Evolutionary conservation across 2,113 vertebrate genomes (phyloP).

Genomic region (Tichodroma muraria): DNA sequence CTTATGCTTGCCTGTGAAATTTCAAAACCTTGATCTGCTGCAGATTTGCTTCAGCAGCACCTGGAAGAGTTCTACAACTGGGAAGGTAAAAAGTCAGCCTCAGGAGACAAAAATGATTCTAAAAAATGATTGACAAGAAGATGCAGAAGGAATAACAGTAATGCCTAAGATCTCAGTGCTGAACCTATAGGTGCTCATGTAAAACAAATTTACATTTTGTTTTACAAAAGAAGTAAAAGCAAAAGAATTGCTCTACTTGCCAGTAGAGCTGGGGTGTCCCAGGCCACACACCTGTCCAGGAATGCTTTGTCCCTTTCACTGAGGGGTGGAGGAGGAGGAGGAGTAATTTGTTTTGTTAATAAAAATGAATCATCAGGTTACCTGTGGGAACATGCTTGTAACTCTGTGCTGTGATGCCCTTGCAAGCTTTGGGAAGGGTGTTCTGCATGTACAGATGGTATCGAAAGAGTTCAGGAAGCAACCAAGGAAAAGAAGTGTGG

Average conservation of each 20-base stretch:
- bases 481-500: background rate
- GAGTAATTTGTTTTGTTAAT: background rate
- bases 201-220: too few species aligned
- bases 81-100: background rate
- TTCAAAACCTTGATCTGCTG: background rate
- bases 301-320: background rate
- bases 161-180: background rate
- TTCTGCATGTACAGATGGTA: background rate
- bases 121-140: background rate
- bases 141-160: background rate
- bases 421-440: background rate
- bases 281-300: background rate
- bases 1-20: fast-evolving
- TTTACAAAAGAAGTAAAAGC: too few species aligned
- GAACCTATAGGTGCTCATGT: background rate
- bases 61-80: background rate
- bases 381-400: background rate
- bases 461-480: background rate
- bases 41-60: background rate
- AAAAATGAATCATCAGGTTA: background rate
- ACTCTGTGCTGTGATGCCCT: background rate
- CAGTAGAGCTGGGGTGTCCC: background rate
- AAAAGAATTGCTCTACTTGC: background rate
- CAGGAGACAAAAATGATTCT: background rate
- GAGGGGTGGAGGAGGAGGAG: background rate